A percentile compares a stretch with the other conserved stretches of the same genome.
phyloP scores from a whole-genome alignment of 35 echinoderm and acorn worm species.

The Eucidaris tribuloides region DNA sequence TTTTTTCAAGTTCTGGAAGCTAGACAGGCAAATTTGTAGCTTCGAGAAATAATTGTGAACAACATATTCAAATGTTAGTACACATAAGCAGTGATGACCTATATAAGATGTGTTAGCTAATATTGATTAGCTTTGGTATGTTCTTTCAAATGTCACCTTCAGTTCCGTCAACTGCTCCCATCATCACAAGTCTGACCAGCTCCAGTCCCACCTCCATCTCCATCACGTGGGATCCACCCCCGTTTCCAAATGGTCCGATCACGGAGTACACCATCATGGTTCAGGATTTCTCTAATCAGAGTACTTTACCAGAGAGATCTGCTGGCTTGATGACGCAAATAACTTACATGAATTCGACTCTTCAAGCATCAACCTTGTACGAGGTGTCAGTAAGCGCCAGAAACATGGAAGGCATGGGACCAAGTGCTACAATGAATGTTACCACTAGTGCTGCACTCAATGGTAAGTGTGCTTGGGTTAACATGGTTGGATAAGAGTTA shows the following conservation, averaged over 20 bases:
- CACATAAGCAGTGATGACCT: too few species aligned
- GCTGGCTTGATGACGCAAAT: background rate
- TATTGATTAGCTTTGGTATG: too few species aligned
- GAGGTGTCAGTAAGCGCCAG: constrained; percentile 50
- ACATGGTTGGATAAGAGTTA: too few species aligned
- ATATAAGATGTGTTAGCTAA: too few species aligned
- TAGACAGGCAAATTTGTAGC: too few species aligned
- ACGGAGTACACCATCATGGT: constrained; percentile 29
- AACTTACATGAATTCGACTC: background rate
- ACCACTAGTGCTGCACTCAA: constrained; percentile 42
- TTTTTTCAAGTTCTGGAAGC: constrained; percentile 35
- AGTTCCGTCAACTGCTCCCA: constrained; percentile 60
- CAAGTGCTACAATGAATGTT: constrained; percentile 5
- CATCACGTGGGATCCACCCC: constrained; percentile 48
- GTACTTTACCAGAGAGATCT: background rate
- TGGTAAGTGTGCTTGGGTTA: constrained; percentile 14
- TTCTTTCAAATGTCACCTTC: background rate
- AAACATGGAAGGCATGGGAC: constrained; percentile 53
- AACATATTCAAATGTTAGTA: too few species aligned
- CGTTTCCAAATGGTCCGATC: constrained; percentile 64
- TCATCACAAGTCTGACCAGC: constrained; percentile 65
- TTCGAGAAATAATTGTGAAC: too few species aligned
- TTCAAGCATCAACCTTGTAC: constrained; percentile 43
- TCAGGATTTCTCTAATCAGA: background rate
- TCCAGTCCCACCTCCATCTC: constrained; percentile 57